Conservation (phyloP, 2,113 vertebrate species). For the rabbit (Oryctolagus cuniculus) region DNA sequence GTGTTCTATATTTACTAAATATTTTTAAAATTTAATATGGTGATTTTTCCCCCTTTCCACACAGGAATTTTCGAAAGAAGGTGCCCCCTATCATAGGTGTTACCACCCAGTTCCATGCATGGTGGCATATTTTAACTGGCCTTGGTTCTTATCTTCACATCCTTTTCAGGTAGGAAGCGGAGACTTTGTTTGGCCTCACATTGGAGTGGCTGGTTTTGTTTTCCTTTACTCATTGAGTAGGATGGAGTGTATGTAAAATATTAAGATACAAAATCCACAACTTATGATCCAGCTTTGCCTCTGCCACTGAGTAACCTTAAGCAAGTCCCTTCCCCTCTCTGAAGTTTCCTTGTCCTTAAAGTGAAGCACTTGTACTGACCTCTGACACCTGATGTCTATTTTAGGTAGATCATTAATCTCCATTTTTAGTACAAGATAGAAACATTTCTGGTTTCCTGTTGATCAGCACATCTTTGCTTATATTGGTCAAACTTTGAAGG, state of each 20-base stretch:
- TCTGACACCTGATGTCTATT: slow-evolving; percentile 5
- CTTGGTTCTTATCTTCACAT: slow-evolving; percentile 98
- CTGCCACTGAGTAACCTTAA: neutral
- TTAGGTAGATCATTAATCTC: neutral
- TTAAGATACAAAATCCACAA: neutral
- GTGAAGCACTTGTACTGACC: neutral
- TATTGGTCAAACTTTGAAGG: neutral
- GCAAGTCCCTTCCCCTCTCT: neutral
- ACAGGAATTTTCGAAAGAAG: slow-evolving; percentile 91
- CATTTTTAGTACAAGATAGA: neutral
- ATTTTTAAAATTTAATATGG: neutral
- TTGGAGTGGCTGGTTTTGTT: neutral
- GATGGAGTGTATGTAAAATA: slow-evolving; percentile 38
- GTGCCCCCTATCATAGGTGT: slow-evolving; percentile 93
- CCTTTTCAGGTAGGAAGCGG: slow-evolving; percentile 93
- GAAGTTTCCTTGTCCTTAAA: neutral
- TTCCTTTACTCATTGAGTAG: neutral
- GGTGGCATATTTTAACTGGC: slow-evolving; percentile 99
- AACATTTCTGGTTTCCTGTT: slow-evolving; percentile 13
- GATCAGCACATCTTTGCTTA: neutral
- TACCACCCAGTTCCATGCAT: slow-evolving; percentile 97
- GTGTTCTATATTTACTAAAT: slow-evolving; percentile 19
- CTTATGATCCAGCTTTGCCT: neutral
- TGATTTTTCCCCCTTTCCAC: slow-evolving; percentile 3
- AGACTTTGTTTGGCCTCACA: slow-evolving; percentile 3